phyloP scores from a whole-genome alignment of 1,140 invertebrate species.

The Hycleus phaleratus region DNA sequence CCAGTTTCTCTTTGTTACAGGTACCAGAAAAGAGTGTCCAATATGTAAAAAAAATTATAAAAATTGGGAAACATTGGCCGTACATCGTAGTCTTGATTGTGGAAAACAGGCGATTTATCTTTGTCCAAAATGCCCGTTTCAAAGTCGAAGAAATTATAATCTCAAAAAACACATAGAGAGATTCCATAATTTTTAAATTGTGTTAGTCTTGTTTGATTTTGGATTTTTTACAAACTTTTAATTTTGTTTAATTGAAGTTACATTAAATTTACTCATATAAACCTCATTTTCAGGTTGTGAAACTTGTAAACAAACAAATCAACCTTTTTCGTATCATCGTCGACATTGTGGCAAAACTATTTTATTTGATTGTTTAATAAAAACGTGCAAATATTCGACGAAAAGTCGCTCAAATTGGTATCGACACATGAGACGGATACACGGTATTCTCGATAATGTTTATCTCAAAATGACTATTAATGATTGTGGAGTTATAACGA shows the following conservation, averaged over 20 bases:
- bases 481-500: not conserved
- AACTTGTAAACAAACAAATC: too few relatives aligned
- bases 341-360: too few relatives aligned
- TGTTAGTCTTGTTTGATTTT: too few relatives aligned
- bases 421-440: slow-evolving; percentile 2
- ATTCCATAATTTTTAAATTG: too few relatives aligned
- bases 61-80: slow-evolving; percentile 9
- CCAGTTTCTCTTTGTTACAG: too few relatives aligned
- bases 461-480: not conserved
- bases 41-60: slow-evolving; percentile 17
- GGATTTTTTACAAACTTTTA: too few relatives aligned
- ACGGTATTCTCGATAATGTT: not conserved
- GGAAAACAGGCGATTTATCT: slow-evolving; percentile 45
- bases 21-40: not conserved
- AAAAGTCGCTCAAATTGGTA: slow-evolving; percentile 9
- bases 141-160: slow-evolving; percentile 42
- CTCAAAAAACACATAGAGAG: slow-evolving; percentile 12
- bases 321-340: too few relatives aligned
- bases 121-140: slow-evolving; percentile 42
- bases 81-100: slow-evolving; percentile 44
- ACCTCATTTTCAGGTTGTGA: too few relatives aligned
- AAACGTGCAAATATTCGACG: not conserved
- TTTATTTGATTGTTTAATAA: too few relatives aligned
- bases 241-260: too few relatives aligned
- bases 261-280: too few relatives aligned